These are phyloP conservation scores for Lacanobia wlatinum DNA, from an alignment of 2,888 invertebrate species.

Conservation along the genomic window DNA sequence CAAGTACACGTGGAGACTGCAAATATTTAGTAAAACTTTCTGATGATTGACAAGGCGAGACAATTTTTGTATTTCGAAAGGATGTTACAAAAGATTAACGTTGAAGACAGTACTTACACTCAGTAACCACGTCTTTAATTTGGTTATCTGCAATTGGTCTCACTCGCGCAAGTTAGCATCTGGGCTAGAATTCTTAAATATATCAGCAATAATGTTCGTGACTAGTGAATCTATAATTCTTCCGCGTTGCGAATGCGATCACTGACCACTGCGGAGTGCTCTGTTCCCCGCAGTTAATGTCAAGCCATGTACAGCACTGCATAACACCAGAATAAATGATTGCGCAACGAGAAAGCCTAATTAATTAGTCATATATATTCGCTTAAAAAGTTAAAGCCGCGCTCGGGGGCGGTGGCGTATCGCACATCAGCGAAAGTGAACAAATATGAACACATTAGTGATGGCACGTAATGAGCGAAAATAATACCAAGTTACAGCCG, in stretches of 20 bases:
- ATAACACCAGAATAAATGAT: conserved; percentile 51
- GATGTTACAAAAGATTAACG: background rate
- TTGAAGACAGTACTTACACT: background rate
- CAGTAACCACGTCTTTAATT: background rate
- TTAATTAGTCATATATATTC: conserved; percentile 67
- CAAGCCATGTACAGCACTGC: conserved; percentile 44
- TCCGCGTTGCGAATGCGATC: conserved; percentile 24
- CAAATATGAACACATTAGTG: conserved; percentile 51
- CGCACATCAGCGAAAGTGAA: conserved; percentile 65
- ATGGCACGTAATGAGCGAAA: conserved; percentile 49
- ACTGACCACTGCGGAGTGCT: conserved; percentile 7
- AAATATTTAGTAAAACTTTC: background rate
- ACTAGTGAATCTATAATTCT: conserved; percentile 31
- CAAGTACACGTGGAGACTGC: background rate
- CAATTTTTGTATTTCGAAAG: background rate
- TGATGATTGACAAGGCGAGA: background rate
- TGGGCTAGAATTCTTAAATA: conserved; percentile 13
- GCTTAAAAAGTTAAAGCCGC: conserved; percentile 53
- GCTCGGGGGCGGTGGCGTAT: conserved; percentile 44
- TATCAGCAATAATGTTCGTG: conserved; percentile 22
- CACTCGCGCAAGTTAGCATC: conserved; percentile 2
- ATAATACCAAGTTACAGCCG: conserved; percentile 40
- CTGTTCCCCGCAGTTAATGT: conserved; percentile 48
- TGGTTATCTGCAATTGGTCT: conserved; percentile 1
- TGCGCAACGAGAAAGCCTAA: conserved; percentile 66